Conservation (phyloP, 2,113 vertebrate genomes). For the Pachyramphus minor region DNA sequence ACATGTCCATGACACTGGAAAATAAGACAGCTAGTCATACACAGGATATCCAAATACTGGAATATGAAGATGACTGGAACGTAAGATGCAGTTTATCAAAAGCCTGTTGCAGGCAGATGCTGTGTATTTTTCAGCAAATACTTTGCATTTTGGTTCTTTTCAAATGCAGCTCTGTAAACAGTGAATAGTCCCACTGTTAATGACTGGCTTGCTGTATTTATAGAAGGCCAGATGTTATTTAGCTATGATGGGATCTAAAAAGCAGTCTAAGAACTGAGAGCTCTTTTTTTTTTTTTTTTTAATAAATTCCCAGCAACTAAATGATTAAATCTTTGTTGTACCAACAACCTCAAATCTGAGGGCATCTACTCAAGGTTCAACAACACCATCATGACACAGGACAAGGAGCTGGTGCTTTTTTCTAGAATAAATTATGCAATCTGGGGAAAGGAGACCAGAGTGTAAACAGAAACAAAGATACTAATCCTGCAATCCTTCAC, state of each 20-base stretch:
- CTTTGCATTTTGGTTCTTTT: slow-evolving; percentile 29
- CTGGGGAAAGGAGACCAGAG: background rate
- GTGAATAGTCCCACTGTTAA: slow-evolving; percentile 41
- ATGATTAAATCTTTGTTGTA: background rate
- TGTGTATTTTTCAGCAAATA: slow-evolving; percentile 23
- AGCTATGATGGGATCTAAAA: slow-evolving; percentile 13
- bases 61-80: background rate
- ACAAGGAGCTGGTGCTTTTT: background rate
- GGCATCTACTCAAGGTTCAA: background rate
- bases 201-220: slow-evolving; percentile 18
- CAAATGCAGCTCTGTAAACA: slow-evolving; percentile 24
- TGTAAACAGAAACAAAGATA: background rate
- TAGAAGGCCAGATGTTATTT: slow-evolving; percentile 49
- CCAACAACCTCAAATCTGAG: background rate
- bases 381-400: background rate
- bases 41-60: background rate
- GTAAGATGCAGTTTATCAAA: background rate
- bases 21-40: background rate
- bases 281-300: background rate
- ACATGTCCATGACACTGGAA: background rate
- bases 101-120: slow-evolving; percentile 18
- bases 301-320: background rate
- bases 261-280: background rate
- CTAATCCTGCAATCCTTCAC: background rate
- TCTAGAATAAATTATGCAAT: background rate